Evolutionary conservation across 1,140 invertebrate genomes (phyloP).

Genomic region (Ylistrum balloti): DNA sequence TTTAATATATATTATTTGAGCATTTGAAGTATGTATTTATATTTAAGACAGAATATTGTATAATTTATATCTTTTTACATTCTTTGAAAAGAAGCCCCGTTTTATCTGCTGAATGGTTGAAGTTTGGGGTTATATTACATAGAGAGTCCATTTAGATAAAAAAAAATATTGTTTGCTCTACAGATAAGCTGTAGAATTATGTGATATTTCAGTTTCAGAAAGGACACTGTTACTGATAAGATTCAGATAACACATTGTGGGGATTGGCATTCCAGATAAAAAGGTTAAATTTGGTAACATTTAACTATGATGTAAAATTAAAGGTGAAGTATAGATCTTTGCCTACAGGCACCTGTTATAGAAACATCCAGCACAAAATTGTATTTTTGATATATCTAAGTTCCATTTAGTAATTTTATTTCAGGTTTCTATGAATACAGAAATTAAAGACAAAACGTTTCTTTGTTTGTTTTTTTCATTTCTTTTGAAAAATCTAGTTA

Average conservation of each 20-base stretch:
- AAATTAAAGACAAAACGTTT: too few relatives aligned
- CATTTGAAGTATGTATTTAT: too few relatives aligned
- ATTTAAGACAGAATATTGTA: neutral
- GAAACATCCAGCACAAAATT: too few relatives aligned
- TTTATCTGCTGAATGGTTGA: neutral
- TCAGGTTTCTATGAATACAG: too few relatives aligned
- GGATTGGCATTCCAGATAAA: neutral
- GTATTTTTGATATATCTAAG: too few relatives aligned
- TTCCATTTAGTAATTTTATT: too few relatives aligned
- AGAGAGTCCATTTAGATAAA: neutral
- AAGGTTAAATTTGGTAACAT: conserved; percentile 19
- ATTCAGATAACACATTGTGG: neutral
- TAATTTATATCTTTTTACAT: neutral
- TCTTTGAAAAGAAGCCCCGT: neutral
- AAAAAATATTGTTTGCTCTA: neutral
- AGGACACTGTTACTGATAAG: neutral
- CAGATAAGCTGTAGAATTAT: neutral
- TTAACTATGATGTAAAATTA: neutral
- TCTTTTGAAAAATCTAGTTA: too few relatives aligned
- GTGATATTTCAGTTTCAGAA: neutral
- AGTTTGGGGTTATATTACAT: neutral
- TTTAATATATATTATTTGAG: too few relatives aligned
- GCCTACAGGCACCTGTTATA: neutral
- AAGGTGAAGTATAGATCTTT: neutral
- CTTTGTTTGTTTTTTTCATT: too few relatives aligned